These are phyloP conservation scores for Monoplex corrugatus DNA, from an alignment of 2,888 invertebrate genomes.

Conservation along the genomic window DNA sequence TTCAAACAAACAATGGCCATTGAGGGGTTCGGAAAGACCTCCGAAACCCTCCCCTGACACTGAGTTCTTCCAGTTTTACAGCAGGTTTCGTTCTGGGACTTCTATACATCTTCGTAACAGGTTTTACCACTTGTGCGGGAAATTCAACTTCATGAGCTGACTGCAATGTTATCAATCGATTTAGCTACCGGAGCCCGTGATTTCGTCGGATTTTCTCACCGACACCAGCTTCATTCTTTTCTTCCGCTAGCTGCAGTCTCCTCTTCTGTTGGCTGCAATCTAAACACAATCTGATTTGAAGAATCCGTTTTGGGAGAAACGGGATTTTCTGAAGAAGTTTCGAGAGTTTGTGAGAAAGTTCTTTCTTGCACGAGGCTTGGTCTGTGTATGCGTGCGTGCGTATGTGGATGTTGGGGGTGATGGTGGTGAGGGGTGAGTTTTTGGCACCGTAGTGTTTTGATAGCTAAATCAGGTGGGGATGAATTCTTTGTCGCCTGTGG, in stretches of 20 bases:
- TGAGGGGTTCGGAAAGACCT: background rate
- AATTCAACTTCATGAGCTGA: background rate
- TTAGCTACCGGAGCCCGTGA: background rate
- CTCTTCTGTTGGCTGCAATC: background rate
- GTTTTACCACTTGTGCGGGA: slow-evolving; percentile 26
- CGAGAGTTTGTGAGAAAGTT: background rate
- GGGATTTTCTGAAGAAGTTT: slow-evolving; percentile 17
- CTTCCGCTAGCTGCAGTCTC: background rate
- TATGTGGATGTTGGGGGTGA: background rate
- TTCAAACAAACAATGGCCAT: background rate
- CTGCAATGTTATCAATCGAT: background rate
- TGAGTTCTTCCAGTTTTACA: background rate
- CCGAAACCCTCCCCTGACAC: background rate
- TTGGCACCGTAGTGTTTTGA: slow-evolving; percentile 19
- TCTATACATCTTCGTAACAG: background rate
- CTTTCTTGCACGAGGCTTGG: too few species aligned
- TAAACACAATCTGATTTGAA: background rate
- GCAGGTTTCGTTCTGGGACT: background rate
- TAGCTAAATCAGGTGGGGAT: background rate
- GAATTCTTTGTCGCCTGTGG: background rate
- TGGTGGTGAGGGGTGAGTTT: background rate
- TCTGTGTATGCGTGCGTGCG: too few species aligned
- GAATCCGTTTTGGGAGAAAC: background rate
- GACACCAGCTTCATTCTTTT: background rate
- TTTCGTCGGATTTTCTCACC: background rate